phyloP scores from a whole-genome alignment of 2,797 vertebrate genomes.

The Galaxias olidus region DNA sequence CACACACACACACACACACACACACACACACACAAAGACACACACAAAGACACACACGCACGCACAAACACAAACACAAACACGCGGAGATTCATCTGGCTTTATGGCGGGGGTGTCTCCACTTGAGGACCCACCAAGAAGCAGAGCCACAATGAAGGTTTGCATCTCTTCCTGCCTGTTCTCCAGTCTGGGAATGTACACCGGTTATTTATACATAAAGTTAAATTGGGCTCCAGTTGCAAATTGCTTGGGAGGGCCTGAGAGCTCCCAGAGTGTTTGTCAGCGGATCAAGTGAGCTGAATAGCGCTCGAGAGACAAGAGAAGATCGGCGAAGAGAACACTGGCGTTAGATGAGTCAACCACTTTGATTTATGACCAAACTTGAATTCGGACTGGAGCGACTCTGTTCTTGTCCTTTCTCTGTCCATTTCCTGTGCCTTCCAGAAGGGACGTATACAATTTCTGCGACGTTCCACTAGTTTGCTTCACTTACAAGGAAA shows the following conservation, averaged over 20 bases:
- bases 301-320: too few species aligned
- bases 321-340: background rate
- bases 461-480: background rate
- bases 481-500: background rate
- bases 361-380: too few species aligned
- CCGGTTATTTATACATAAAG: constrained; percentile 61
- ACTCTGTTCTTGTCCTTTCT: too few species aligned
- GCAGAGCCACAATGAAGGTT: constrained; percentile 58
- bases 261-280: constrained; percentile 20
- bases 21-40: too few species aligned
- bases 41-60: constrained; percentile 25
- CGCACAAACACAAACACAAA: constrained; percentile 11
- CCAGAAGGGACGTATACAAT: background rate
- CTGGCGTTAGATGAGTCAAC: too few species aligned
- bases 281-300: constrained; percentile 25
- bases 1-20: constrained; percentile 14
- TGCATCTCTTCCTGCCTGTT: constrained; percentile 54
- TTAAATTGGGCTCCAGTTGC: constrained; percentile 43
- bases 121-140: constrained; percentile 73
- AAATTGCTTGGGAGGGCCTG: constrained; percentile 37
- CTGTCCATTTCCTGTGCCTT: too few species aligned
- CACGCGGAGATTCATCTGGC: constrained; percentile 22
- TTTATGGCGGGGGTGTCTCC: constrained; percentile 58
- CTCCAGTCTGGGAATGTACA: constrained; percentile 61
- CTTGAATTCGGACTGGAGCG: too few species aligned